Conservation (phyloP, 2,888 invertebrate genomes). For the Calameuta idolon region DNA sequence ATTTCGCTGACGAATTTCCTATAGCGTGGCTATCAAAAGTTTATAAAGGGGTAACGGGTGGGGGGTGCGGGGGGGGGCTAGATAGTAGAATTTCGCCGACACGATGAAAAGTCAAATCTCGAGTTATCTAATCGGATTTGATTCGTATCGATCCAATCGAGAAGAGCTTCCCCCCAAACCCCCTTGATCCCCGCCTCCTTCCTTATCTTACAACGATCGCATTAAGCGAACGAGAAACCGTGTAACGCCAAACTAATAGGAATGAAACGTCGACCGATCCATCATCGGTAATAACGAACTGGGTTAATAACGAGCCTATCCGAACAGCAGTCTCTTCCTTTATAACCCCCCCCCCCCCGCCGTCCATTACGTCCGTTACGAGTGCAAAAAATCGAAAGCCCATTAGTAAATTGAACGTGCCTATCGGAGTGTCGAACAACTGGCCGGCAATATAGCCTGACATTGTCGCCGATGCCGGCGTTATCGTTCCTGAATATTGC, state of each 20-base stretch:
- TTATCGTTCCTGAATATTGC: not conserved
- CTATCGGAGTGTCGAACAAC: constrained; percentile 5
- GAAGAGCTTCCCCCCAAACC: not conserved
- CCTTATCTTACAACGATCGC: constrained; percentile 3
- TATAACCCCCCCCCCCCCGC: constrained; percentile 1
- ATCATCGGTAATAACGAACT: constrained; percentile 31
- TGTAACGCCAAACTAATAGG: not conserved
- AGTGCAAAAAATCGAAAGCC: constrained; percentile 25
- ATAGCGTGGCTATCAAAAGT: not conserved
- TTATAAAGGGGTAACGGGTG: not conserved
- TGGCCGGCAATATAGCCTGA: not conserved
- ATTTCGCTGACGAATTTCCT: not conserved
- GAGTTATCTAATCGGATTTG: constrained; percentile 22
- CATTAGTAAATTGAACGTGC: constrained; percentile 38
- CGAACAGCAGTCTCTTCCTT: not conserved
- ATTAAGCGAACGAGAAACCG: constrained; percentile 4
- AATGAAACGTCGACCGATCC: constrained; percentile 23
- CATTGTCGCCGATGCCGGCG: not conserved
- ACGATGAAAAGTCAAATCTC: constrained; percentile 8
- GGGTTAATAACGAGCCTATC: constrained; percentile 26
- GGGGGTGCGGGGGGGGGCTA: not conserved
- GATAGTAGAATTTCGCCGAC: constrained; percentile 18
- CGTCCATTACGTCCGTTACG: constrained; percentile 8
- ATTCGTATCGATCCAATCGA: constrained; percentile 7
- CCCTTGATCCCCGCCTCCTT: not conserved